Base-by-base conservation (phyloP, 2,888 invertebrate species). In the Eurois occulta region DNA sequence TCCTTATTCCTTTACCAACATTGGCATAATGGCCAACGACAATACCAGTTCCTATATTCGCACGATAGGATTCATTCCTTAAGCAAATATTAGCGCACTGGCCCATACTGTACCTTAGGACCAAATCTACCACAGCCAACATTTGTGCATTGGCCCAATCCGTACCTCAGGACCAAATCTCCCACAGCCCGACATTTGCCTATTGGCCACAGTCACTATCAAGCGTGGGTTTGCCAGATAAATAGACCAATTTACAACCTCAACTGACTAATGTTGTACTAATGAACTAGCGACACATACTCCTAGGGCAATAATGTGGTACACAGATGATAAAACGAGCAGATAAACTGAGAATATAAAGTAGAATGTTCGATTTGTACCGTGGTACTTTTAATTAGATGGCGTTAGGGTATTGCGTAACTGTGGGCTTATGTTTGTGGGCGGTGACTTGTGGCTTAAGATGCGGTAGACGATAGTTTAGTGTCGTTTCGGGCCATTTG, bases 251-350 rank as follows among this genome's bases (percentile, higher is more conserved):
- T 94, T 94, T 94, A 94, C 93, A 91, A 91, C 90, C 86, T 78
- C 86, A 85, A 78, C 91, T 95, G 95, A 95, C 92, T 95, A 95
- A 96, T 95, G 93, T 87, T 76, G 89, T 91, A 92, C 94, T 95
- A 95, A 95, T 95, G 95, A 95, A 95, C 94, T 90, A 93, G 92
- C 92, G 95, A 95, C 95, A 91, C 89, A 87, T 92, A 91, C 82
- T 65, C 68, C 79, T 76, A 88, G 77, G 83, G 86, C 78, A 84
- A 81, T 87, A 87, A 75, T 69, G 81, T 81, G 86, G 81, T 88
- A 87, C 86, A 84, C 71, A 69, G 84, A 85, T 88, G 84, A 83
- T 84, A 81, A 79, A 86, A 81, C 52, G 77, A 66, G 8, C 1
- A 80, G 80, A 83, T 86, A 86, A 78, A 76, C 62, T 48, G 24